Percentiles rank a stretch among this genome's conserved stretches.
These are phyloP conservation scores for Zalophus californianus DNA, from an alignment of 2,797 vertebrate genomes.

Conservation along the genomic window DNA sequence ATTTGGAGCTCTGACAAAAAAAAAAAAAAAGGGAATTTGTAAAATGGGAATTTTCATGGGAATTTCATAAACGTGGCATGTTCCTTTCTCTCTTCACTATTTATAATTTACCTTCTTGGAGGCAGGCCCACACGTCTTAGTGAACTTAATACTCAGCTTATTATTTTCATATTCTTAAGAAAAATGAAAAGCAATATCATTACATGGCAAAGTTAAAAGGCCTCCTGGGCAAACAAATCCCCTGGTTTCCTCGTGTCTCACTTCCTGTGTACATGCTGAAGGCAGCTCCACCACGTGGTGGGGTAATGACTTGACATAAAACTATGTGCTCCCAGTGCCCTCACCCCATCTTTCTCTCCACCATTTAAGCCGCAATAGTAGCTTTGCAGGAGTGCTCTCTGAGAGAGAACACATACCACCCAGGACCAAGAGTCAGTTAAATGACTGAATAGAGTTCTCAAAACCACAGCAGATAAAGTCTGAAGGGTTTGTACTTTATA, in stretches of 20 bases:
- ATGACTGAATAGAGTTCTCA: not conserved
- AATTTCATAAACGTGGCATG: constrained; percentile 36
- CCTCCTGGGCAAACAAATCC: not conserved
- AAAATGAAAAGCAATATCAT: constrained; percentile 43
- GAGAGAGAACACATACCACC: not conserved
- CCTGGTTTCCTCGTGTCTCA: not conserved
- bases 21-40: not conserved
- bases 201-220: not conserved
- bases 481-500: not conserved
- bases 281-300: not conserved
- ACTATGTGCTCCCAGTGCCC: not conserved
- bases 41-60: constrained; percentile 65
- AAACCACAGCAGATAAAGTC: not conserved
- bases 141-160: constrained; percentile 50
- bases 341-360: not conserved
- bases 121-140: constrained; percentile 38
- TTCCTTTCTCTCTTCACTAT: constrained; percentile 44
- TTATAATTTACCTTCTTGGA: constrained; percentile 65
- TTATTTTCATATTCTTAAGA: constrained; percentile 63
- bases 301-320: not conserved
- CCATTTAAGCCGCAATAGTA: not conserved
- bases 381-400: not conserved
- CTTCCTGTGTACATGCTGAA: not conserved
- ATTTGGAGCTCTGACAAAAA: not conserved
- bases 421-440: not conserved